Conservation (phyloP, 2,797 vertebrate genomes). For the Myotis pilosus region DNA sequence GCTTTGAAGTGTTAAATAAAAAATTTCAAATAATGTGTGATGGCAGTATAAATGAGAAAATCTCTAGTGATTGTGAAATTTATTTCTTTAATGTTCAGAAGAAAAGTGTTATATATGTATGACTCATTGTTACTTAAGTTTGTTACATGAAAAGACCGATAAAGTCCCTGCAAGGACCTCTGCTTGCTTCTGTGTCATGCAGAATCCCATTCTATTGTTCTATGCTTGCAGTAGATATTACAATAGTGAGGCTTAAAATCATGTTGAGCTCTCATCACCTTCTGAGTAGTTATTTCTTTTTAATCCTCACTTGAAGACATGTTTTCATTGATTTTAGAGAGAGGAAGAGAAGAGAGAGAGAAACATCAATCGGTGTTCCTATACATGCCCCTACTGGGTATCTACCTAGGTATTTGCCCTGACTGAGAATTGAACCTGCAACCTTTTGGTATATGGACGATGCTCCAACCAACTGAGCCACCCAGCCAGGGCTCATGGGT, state of each 20-base stretch:
- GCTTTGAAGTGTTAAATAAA: slow-evolving; percentile 25
- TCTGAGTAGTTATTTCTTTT: not conserved
- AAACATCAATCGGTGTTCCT: too few relatives aligned
- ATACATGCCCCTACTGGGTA: too few relatives aligned
- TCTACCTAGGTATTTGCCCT: too few relatives aligned
- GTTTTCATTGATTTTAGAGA: too few relatives aligned
- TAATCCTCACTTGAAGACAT: too few relatives aligned
- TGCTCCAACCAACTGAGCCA: too few relatives aligned
- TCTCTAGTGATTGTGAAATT: not conserved
- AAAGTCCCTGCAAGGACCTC: not conserved
- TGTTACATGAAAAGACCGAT: not conserved
- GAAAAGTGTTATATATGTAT: not conserved
- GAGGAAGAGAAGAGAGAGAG: too few relatives aligned
- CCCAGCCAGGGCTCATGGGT: too few relatives aligned
- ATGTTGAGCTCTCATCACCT: not conserved
- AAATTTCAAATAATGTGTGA: not conserved
- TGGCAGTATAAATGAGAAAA: not conserved
- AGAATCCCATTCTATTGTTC: not conserved
- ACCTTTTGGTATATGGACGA: too few relatives aligned
- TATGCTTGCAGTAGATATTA: rapidly evolving
- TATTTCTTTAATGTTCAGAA: not conserved
- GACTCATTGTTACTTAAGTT: not conserved
- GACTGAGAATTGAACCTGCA: too few relatives aligned
- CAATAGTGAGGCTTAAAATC: not conserved
- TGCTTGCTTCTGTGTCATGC: not conserved